phyloP scores from a whole-genome alignment of 2,888 invertebrate genomes.

The Noctua janthe region DNA sequence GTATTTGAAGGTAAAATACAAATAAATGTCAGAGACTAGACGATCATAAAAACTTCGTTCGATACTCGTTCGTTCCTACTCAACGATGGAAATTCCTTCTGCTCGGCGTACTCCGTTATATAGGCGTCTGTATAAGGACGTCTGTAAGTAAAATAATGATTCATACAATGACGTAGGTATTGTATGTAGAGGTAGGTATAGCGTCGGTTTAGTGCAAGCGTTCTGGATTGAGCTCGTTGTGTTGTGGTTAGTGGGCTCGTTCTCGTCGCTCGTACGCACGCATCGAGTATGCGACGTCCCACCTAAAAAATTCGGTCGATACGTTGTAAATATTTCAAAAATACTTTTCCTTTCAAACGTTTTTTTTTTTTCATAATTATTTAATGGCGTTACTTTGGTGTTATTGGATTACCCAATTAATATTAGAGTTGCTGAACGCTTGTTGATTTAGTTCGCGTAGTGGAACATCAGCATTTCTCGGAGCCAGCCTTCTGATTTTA shows the following conservation, averaged over 20 bases:
- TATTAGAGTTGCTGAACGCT: constrained; percentile 11
- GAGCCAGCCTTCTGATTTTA: constrained; percentile 16
- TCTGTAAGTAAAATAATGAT: constrained; percentile 65
- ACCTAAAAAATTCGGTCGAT: constrained; percentile 60
- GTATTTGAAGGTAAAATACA: not conserved
- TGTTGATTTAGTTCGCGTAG: constrained; percentile 41
- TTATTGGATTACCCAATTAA: constrained; percentile 24
- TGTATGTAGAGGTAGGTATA: constrained; percentile 62
- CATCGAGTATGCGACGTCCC: constrained; percentile 70
- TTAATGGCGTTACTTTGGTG: not conserved
- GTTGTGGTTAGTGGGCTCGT: constrained; percentile 74
- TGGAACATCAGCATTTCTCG: constrained; percentile 39
- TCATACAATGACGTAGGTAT: constrained; percentile 69
- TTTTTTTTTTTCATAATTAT: constrained; percentile 19
- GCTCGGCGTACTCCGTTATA: not conserved
- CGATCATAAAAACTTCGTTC: not conserved
- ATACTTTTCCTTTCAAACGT: constrained; percentile 21
- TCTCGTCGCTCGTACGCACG: constrained; percentile 75
- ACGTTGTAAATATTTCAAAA: constrained; percentile 52
- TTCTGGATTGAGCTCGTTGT: constrained; percentile 70
- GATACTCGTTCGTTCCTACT: not conserved
- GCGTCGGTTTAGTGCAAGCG: constrained; percentile 71
- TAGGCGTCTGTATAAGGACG: constrained; percentile 31
- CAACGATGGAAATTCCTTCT: constrained; percentile 2
- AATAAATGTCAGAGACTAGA: not conserved